Evolutionary conservation across 2,888 invertebrate species (phyloP).

Genomic region (Drosophila conformis): DNA sequence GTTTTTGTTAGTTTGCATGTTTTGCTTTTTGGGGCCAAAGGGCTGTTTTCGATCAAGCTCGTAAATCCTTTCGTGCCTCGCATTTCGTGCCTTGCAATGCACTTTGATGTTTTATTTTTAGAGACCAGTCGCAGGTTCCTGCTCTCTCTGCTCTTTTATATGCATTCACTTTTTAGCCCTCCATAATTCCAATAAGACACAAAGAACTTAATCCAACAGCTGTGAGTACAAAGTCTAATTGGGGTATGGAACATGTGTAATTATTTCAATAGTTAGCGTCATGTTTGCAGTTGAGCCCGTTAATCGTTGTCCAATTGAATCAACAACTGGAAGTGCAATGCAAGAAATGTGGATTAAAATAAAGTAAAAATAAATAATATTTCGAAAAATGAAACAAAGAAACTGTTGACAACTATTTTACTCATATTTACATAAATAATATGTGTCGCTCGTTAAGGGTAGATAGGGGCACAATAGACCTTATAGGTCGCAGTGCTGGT

Average conservation of each 20-base stretch:
- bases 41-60: slow-evolving; percentile 74
- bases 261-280: slow-evolving; percentile 24
- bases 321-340: slow-evolving; percentile 9
- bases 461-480: neutral
- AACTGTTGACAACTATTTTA: neutral
- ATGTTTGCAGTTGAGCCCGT: slow-evolving; percentile 10
- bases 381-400: neutral
- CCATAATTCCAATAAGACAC: slow-evolving; percentile 12
- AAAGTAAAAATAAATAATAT: neutral
- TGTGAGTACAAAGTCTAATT: slow-evolving; percentile 40
- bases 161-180: slow-evolving; percentile 3
- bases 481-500: no score
- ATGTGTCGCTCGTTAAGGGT: neutral
- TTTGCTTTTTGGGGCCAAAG: slow-evolving; percentile 50
- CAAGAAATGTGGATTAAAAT: neutral
- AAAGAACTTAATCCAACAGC: slow-evolving; percentile 27
- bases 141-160: neutral
- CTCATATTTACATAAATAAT: neutral
- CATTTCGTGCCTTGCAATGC: slow-evolving; percentile 55
- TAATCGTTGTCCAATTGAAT: slow-evolving; percentile 22
- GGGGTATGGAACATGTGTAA: slow-evolving; percentile 24
- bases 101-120: slow-evolving; percentile 71
- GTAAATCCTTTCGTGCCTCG: slow-evolving; percentile 75
- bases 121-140: slow-evolving; percentile 17
- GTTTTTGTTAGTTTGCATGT: slow-evolving; percentile 52